A percentile compares a stretch with the other conserved stretches of the same genome.
These are phyloP conservation scores for Anthopleura xanthogrammica DNA, from an alignment of 92 coral and sea anemone species.

Conservation along the genomic window DNA sequence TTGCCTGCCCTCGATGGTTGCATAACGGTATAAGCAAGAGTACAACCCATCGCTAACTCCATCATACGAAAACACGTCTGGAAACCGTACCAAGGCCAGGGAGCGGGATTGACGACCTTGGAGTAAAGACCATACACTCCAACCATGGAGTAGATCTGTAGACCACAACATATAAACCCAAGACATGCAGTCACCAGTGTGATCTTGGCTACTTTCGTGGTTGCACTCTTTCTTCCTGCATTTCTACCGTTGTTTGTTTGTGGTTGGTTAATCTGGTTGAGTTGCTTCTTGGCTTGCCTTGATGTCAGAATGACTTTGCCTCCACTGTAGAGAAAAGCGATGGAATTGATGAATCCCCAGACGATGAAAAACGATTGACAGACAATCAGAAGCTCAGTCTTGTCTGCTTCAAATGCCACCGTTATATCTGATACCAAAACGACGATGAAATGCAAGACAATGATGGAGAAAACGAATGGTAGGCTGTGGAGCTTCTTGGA, in stretches of 20 bases:
- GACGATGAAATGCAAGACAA: conserved; percentile 58
- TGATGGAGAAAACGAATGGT: conserved; percentile 57
- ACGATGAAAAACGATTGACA: conserved; percentile 84
- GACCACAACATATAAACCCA: conserved; percentile 59
- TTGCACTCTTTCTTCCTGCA: conserved; percentile 12
- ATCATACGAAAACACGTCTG: conserved; percentile 76
- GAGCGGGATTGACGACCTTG: conserved; percentile 57
- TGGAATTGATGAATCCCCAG: conserved; percentile 72
- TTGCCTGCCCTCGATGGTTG: conserved; percentile 40
- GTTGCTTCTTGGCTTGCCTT: conserved; percentile 22
- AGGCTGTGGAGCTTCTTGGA: conserved; percentile 57
- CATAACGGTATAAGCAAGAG: conserved; percentile 78
- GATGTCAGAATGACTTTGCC: conserved; percentile 44
- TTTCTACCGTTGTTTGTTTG: not conserved
- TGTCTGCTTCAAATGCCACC: conserved; percentile 50
- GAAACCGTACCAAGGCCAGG: conserved; percentile 94
- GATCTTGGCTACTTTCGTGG: conserved; percentile 44
- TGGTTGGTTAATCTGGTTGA: conserved; percentile 24
- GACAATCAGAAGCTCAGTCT: conserved; percentile 65
- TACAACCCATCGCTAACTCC: conserved; percentile 77
- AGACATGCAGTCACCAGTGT: conserved; percentile 68
- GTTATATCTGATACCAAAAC: conserved; percentile 69
- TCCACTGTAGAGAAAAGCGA: conserved; percentile 87
- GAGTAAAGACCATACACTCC: conserved; percentile 79
- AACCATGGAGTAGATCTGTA: conserved; percentile 84